Conservation (phyloP, 2,797 vertebrate genomes). For the Centroberyx gerrardi region DNA sequence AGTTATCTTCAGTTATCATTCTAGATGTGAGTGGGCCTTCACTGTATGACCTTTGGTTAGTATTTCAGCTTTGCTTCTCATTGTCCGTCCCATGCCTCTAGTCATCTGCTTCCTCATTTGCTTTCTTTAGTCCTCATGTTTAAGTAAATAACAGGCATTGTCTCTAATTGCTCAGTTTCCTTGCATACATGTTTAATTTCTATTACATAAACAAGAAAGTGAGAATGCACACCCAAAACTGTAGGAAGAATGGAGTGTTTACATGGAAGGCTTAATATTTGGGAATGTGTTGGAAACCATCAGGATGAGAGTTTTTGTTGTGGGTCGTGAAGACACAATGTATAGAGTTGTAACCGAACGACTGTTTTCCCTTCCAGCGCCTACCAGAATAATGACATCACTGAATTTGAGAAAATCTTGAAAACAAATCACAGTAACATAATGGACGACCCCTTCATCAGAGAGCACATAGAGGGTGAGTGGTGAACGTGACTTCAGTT, state of each 20-base stretch:
- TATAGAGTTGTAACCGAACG: constrained; percentile 50
- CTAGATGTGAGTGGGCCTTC: neutral
- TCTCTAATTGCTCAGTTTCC: constrained; percentile 3
- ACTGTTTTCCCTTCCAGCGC: constrained; percentile 86
- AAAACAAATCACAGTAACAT: constrained; percentile 99
- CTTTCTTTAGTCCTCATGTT: constrained; percentile 34
- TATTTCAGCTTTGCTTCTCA: neutral
- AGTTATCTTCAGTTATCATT: too few relatives aligned
- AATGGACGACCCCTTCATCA: constrained; percentile 99
- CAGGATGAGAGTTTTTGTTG: constrained; percentile 45
- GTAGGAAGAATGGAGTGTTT: constrained; percentile 64
- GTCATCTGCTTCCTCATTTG: constrained; percentile 32
- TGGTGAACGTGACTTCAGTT: constrained; percentile 37
- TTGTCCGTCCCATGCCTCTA: neutral
- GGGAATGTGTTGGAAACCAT: constrained; percentile 46
- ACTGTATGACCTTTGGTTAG: neutral
- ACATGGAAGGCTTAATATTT: constrained; percentile 43
- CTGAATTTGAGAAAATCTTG: constrained; percentile 99
- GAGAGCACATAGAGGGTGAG: constrained; percentile 99
- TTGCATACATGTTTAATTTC: constrained; percentile 36
- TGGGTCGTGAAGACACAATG: constrained; percentile 61
- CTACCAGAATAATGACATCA: constrained; percentile 99
- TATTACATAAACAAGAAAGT: constrained; percentile 56
- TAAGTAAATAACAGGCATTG: constrained; percentile 19
- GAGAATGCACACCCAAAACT: constrained; percentile 15